Evolutionary conservation across 1,140 invertebrate species (phyloP), one percentile per base, ranked within the genome.

Genomic region (Nautilus pompilius): DNA sequence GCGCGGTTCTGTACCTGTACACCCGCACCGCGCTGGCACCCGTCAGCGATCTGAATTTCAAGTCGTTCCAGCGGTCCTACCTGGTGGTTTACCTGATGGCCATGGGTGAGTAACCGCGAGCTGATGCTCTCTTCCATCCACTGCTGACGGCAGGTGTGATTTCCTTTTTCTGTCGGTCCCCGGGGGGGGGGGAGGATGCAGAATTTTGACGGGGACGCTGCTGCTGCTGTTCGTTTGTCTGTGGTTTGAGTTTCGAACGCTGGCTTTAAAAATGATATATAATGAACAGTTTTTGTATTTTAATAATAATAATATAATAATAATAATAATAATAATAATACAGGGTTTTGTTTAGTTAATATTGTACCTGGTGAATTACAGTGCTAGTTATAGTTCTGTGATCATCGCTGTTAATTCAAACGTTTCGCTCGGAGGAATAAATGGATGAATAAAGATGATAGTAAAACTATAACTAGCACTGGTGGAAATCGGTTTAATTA

Each of bases 41-140:
- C 15, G 59, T 73, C 26, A 72, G 56, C 13, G 79, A 80, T 72
- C 67, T 67, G 0, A 69, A 81, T 26, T 88, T 88, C 69, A 69
- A 77, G 32, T 69, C 67, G n/a, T 87, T 90, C 65, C 88, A 89
- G 73, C 74, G 79, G 58, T 83, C 82, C 15, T 90, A 89, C 73
- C 83, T 90, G 48, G 66, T 84, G 13, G 87, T 88, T 0, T 90
- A 88, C 71, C 82, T 88, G 60, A 75, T 89, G 58, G 88, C 88
- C 10, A 84, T 84, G 75, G 81, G 84, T 84, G 60, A 68, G 78
- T 74, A 46, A 32, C 28, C 13, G n/a, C n/a, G n/a, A 41, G n/a
- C 8, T 10, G 8, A 41, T 41, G 8, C n/a, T 41, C n/a, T 41
- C n/a, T 10, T 41, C 8, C n/a, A n/a, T 41, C 8, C n/a, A 8